Base-by-base conservation (phyloP, 2,797 vertebrate genomes). In the Mustela erminea region DNA sequence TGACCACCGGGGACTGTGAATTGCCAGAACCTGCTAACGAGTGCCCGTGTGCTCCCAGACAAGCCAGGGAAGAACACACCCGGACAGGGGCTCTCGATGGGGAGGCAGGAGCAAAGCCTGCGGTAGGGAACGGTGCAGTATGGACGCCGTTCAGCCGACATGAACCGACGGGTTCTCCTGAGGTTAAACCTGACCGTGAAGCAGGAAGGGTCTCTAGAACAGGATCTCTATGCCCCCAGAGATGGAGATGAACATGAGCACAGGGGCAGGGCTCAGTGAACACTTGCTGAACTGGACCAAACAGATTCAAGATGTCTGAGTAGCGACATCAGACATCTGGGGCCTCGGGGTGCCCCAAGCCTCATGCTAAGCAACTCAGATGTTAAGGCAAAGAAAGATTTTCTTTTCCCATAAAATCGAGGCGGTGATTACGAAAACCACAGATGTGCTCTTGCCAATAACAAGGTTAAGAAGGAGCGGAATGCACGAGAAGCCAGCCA, bases 11-110 rank as follows among this genome's bases (percentile, higher is more conserved):
- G 86, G 29, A 27, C n/a, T 17, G 25, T 35, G 84, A 52, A 46
- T n/a, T 8, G 20, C 41, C 11, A 49, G 35, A 13, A n/a, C 4
- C 18, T n/a, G 83, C 38, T 72, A 11, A 12, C 12, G n/a, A 95
- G 23, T 5, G 23, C 0, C 17, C 56, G 0, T 52, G 49, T 52
- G 68, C 90, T 62, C 20, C 20, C 6, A 66, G 62, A 84, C 5
- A 15, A 0, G 4, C 11, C 27, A 58, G 38, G 3, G 13, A 38
- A 46, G 54, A 64, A 23, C 5, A 2, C 2, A 49, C 18, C 11
- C 20, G 27, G 74, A 41, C 18, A 15, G 13, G 58, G n/a, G 49
- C 52, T 66, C 46, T 64, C 56, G 58, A 3, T 4, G 14, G 46
- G 38, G 84, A 32, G 52, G 49, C 12, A 70, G 35, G 43, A n/a